Base-by-base conservation (phyloP, 2,113 vertebrate species). In the Blennius ocellaris region DNA sequence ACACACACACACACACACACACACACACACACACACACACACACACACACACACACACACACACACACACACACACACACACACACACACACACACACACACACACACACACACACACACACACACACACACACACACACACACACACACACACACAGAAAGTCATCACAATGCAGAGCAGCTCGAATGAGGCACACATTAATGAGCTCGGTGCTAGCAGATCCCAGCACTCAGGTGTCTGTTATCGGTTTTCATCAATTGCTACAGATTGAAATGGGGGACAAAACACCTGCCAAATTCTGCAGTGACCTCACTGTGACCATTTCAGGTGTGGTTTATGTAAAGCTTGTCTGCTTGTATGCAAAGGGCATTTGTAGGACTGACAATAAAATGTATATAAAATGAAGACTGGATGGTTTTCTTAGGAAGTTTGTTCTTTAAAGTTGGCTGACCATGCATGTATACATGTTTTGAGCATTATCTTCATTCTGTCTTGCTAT, bases 211-310 rank as follows among this genome's bases (percentile, higher is more conserved):
- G 61, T 11, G 9, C 66, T 6, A 76, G 62, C 71, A 78, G 52
- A 64, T 65, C 74, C 67, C 60, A 17, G 55, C 73, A 75, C 74
- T 76, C 84, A 77, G 80, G 60, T 87, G 79, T 61, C 66, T 48
- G 61, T 84, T 79, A 81, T 81, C 48, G 6, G 41, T 56, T 78
- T 66, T 64, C 76, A 75, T 77, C 71, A 82, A 76, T 73, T 70
- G 76, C 45, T 51, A 44, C 51, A 79, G 45, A 81, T 80, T 81
- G 48, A 69, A 63, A 62, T 62, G 66, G 39, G 17, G 66, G 39
- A 63, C 82, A 63, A 50, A 82, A 72, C 67, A 81, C 66, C 79
- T 81, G 82, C 69, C 39, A 75, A 76, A 67, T n/a, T 43, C 68
- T 57, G 50, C 51, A 47, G 53, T 74, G 84, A 84, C 82, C 80